Base-by-base conservation (phyloP, 2,888 invertebrate genomes). In the Caenorhabditis virilis region DNA sequence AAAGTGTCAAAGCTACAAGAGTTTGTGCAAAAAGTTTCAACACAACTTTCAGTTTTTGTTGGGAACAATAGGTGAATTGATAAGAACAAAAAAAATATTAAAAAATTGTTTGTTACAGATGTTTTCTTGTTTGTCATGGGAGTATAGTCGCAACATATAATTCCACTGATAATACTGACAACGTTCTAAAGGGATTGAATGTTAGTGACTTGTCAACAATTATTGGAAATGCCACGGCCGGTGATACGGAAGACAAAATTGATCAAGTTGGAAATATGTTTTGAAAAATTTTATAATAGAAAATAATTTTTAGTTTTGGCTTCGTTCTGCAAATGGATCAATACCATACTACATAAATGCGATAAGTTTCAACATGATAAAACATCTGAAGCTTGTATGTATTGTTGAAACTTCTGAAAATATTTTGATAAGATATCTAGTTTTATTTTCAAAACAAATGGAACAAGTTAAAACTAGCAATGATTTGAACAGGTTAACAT, bases 311-410 rank as follows among this genome's bases (percentile, higher is more conserved):
- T n/a, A 65, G 65, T 60, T 56, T 25, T 65, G 65, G 65, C 43
- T 65, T 7, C 55, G 60, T 15, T 59, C 60, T 13, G 41, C 49
- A 22, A 46, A 41, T 5, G 65, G 65, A n/a, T 30, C 53, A 16
- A 60, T 65, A 25, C 65, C 65, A 22, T 60, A 65, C 49, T 65
- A 60, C 41, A 49, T 60, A 20, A 65, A 65, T 50, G 59, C 55
- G 41, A 56, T 60, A 30, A 54, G 43, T 41, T 42, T 39, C 16
- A 26, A 22, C 22, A 26, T 65, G 23, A 45, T 54, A 45, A 43
- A 52, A 39, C 56, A 60, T 50, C 42, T 60, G 35, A 57, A 55
- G 35, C 35, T 65, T 20, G 45, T 65, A 20, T 55, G 55, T 60
- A 38, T 65, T 7, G 48, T 53, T 22, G 65, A 65, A 49, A 49